Evolutionary conservation across 2,888 invertebrate genomes (phyloP), one percentile per base, ranked within the genome.

Genomic region (Amblyteles armatorius): DNA sequence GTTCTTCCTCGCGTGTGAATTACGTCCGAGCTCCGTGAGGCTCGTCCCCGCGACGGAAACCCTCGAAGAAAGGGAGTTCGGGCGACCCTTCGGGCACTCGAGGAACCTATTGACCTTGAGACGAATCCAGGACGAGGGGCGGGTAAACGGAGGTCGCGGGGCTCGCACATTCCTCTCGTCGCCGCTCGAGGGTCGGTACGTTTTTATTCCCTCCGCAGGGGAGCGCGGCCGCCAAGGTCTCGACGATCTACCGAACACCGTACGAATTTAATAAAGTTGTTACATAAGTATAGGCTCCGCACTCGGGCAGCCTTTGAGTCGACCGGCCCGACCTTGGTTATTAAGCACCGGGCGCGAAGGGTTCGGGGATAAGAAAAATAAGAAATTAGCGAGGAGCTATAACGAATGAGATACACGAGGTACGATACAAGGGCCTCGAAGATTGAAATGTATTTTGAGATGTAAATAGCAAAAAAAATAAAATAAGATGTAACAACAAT

Each of bases 231-330:
- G 50, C 13, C 29, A 50, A 33, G 69, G 33, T 4, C 33, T 26
- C 33, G n/a, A 26, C 72, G 36, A 57, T 19, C 40, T 3, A 48
- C 36, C 55, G 29, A 72, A 73, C 6, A 55, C 16, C 57, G 4
- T 26, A 33, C 71, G 71, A 71, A 71, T 52, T 71, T 50, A 26
- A 73, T 73, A 40, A 73, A 55, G 55, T 36, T 16, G n/a, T 63
- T 16, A n/a, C 33, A 63, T 33, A n/a, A 33, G 16, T 63, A 6
- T 33, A 33, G n/a, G 6, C 13, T 29, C 26, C 13, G 29, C 1
- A 63, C 63, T 29, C 63, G n/a, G 7, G n/a, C 29, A 33, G 33
- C 63, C 63, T 63, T 63, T 5, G 7, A 4, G 16, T 33, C 7
- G 63, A 6, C 29, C 5, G 16, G 0, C 33, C 4, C 33, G 63